Base-by-base conservation (phyloP, 2,888 invertebrate species). In the Seira ritae region DNA sequence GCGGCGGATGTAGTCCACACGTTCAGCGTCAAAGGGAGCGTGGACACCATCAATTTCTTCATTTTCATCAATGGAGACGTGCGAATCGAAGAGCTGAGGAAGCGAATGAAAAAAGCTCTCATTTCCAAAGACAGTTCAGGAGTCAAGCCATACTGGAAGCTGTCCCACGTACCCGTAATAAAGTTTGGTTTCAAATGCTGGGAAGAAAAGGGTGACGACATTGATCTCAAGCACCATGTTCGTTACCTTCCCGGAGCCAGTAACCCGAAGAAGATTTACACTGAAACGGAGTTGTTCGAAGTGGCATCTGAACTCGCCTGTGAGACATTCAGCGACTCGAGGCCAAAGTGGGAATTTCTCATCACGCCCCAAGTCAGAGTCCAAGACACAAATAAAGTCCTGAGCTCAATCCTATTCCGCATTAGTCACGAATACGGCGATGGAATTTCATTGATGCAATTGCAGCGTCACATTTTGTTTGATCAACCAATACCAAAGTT, bases 261-360 rank as follows among this genome's bases (percentile, higher is more conserved):
- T 15, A 20, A 68, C 10, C 6, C 4, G 2, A 12, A 73, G 4
- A 10, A 31, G 12, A 15, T 72, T 55, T 82, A 67, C 31, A 66
- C 23, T 1, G 1, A 8, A 19, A 46, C 1, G 10, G 15, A 17
- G 15, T 15, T 69, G 17, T 10, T 8, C 12, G 20, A 8, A 22
- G 71, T 66, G 8, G 23, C 72, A 4, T 15, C 46, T 2, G 66
- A 77, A n/a, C 19, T 82, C 1, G 23, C 62, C 3, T 19, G 55
- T n/a, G 23, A 46, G 10, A 20, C 22, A 24, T 68, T 71, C 17
- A n/a, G 19, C 1, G 20, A 17, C 1, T 8, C 3, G 0, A 31
- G 37, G n/a, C 82, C 82, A 46, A 37, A 67, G 15, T 82, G 82
- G 82, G 82, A 82, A 31, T 20, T 82, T 67, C 23, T 77, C 1